phyloP scores from a whole-genome alignment of 2,113 vertebrate genomes.

The Herpetotheres cachinnans region DNA sequence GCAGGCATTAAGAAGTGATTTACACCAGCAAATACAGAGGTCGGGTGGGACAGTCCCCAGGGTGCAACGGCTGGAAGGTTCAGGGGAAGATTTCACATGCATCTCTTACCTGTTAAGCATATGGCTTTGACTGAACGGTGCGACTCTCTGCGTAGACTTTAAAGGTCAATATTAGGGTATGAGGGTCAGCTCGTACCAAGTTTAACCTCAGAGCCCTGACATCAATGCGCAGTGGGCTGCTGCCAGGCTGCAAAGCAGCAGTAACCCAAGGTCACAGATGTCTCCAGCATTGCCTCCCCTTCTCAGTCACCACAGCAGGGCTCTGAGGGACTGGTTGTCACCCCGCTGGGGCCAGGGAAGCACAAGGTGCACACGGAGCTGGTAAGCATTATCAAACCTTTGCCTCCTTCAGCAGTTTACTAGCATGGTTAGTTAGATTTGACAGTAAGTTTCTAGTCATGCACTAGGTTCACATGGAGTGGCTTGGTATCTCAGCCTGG shows the following conservation, averaged over 20 bases:
- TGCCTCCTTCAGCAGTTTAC: neutral
- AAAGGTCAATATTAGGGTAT: neutral
- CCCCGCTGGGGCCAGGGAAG: neutral
- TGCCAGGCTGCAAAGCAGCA: neutral
- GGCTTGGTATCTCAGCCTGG: neutral
- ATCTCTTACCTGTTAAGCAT: neutral
- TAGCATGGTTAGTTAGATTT: neutral
- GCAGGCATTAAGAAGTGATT: neutral
- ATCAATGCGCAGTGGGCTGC: neutral
- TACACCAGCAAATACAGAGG: neutral
- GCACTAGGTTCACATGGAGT: neutral
- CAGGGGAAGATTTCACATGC: neutral
- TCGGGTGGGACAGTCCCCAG: neutral
- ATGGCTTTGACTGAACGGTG: neutral
- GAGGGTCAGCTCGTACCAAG: accelerated
- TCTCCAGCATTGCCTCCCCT: neutral
- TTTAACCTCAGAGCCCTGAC: neutral
- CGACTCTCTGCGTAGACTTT: neutral
- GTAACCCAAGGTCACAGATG: neutral
- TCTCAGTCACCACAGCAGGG: neutral
- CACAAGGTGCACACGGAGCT: neutral
- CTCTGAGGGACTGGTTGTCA: neutral
- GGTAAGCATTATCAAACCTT: neutral
- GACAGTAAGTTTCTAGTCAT: neutral
- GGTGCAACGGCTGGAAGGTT: neutral